Conservation (phyloP, 2,888 invertebrate species). For the Coecobrya sp. region DNA sequence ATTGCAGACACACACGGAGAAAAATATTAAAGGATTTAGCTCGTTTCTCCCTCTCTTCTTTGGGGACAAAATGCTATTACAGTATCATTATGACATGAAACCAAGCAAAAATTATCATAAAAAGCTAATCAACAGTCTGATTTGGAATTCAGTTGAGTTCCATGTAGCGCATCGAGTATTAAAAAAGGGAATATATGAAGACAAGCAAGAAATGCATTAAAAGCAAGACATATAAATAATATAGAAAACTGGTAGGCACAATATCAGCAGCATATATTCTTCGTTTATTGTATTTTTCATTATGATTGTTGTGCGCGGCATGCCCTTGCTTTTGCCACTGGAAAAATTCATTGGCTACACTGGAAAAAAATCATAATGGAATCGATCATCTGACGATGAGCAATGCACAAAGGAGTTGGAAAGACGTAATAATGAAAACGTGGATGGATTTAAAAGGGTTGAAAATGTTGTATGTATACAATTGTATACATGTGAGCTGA, state of each 20-base stretch:
- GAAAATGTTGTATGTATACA: conserved; percentile 6
- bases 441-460: conserved; percentile 42
- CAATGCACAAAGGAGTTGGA: conserved; percentile 4
- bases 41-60: conserved; percentile 13
- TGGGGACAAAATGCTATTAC: conserved; percentile 74
- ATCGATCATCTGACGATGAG: conserved; percentile 71
- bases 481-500: background rate
- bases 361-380: conserved; percentile 52
- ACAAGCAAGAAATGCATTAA: conserved; percentile 50
- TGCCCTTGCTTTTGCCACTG: conserved; percentile 48
- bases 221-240: background rate
- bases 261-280: background rate
- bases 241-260: background rate
- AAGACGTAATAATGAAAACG: background rate
- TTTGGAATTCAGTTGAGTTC: conserved; percentile 75
- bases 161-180: conserved; percentile 42
- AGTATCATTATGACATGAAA: conserved; percentile 60
- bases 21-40: conserved; percentile 48
- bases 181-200: background rate
- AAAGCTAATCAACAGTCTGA: conserved; percentile 81
- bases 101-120: conserved; percentile 80
- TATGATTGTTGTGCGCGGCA: background rate
- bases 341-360: conserved; percentile 75
- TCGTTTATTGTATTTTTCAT: conserved; percentile 44
- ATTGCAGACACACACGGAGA: background rate